Evolutionary conservation across 2,888 invertebrate genomes (phyloP).

Genomic region (Agriopis leucophaearia): DNA sequence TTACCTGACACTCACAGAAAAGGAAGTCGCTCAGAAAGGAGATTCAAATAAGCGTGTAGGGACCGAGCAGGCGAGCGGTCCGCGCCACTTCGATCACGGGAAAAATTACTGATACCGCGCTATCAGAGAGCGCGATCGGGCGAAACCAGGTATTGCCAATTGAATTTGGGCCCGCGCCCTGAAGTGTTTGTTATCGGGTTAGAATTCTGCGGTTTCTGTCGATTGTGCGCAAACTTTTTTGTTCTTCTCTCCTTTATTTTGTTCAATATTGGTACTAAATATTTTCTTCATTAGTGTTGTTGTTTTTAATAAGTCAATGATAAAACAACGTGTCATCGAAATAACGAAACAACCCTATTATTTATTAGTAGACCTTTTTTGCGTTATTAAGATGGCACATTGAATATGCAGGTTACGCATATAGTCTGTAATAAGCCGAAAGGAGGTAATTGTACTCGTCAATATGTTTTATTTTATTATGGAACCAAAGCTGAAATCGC

Average conservation of each 20-base stretch:
- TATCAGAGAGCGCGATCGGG: constrained; percentile 70
- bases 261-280: background rate
- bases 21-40: constrained; percentile 82
- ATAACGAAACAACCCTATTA: too few relatives aligned
- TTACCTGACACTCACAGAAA: constrained; percentile 87
- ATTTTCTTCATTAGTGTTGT: background rate
- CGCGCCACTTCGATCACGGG: constrained; percentile 64
- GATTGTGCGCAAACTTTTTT: constrained; percentile 25
- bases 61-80: constrained; percentile 65
- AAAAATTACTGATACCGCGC: constrained; percentile 73
- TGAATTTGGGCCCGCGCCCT: constrained; percentile 60
- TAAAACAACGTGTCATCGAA: too few relatives aligned
- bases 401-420: too few relatives aligned
- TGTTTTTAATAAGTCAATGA: background rate
- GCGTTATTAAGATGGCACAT: too few relatives aligned
- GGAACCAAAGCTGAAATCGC: too few relatives aligned
- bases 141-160: constrained; percentile 71
- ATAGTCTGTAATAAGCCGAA: too few relatives aligned
- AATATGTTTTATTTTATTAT: too few relatives aligned
- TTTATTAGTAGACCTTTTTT: too few relatives aligned
- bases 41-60: constrained; percentile 84
- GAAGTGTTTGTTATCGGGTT: constrained; percentile 49
- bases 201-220: constrained; percentile 46
- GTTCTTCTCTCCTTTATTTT: constrained; percentile 34
- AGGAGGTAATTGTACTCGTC: too few relatives aligned